Base-by-base conservation (phyloP, 2,888 invertebrate genomes). In the Tenthredo distinguenda region DNA sequence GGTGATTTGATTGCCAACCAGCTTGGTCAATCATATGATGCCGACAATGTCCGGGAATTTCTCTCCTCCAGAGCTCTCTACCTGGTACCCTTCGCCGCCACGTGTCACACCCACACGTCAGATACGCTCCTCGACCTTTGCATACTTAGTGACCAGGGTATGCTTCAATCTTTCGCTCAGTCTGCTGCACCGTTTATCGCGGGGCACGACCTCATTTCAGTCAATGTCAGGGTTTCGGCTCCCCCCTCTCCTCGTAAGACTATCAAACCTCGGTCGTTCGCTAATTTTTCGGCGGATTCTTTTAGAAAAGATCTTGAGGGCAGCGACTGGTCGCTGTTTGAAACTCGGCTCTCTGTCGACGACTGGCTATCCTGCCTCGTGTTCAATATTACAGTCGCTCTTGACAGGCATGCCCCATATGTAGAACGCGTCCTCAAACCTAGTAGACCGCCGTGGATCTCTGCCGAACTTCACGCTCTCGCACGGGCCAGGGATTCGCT, bases 381-480 rank as follows among this genome's bases (percentile, higher is more conserved):
- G 26, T 0, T 4, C 9, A 76, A 76, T 31, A 26, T 76, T 3
- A 47, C 50, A 3, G 47, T 31, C 4, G 50, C 76, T 21, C 47
- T 43, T 21, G 50, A 76, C 15, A 50, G 2, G 76, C 47, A 76
- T 76, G 76, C 76, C 50, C 76, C 76, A 15, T 76, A 50, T 21
- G 43, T 72, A 15, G 21, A 21, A 15, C 31, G 47, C 31, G 47
- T 50, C 50, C 1, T 76, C 50, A 47, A 31, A 50, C 76, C 50
- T 47, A 47, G 76, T 18, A 31, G 76, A 12, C 76, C 76, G 50
- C 76, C 50, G 12, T 50, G 47, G 76, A 76, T 76, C 76, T 15
- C 76, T 26, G 12, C 76, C 3, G 50, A 76, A 31, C 50, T 76
- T 10, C 10, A 50, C 50, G 18, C 50, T 3, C 50, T 47, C 18